Percentiles rank a stretch among this genome's conserved stretches.
These are phyloP conservation scores for Onthophagus sagittarius DNA, from an alignment of 2,888 invertebrate genomes.

Conservation along the genomic window DNA sequence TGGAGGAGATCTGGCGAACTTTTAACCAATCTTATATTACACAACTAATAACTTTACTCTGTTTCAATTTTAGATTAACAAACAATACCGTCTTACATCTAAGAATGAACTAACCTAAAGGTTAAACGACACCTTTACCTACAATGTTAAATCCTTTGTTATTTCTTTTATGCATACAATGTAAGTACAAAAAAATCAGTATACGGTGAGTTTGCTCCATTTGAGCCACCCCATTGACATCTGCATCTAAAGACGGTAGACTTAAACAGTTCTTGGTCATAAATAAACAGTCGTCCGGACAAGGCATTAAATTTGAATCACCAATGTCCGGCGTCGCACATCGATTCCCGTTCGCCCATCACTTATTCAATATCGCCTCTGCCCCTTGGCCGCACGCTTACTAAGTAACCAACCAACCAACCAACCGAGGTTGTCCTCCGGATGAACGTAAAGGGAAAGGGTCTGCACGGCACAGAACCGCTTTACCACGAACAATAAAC, in stretches of 20 bases:
- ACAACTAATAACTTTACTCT: too few species aligned
- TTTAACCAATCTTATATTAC: too few species aligned
- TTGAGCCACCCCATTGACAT: background rate
- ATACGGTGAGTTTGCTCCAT: background rate
- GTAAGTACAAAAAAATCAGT: background rate
- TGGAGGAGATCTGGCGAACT: too few species aligned
- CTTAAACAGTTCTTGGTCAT: background rate
- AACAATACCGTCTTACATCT: too few species aligned
- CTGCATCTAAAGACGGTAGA: background rate
- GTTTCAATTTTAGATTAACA: too few species aligned
- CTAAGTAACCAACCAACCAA: background rate
- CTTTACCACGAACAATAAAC: slow-evolving; percentile 31
- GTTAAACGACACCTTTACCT: too few species aligned
- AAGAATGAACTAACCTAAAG: background rate
- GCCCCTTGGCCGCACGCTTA: slow-evolving; percentile 4
- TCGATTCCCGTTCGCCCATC: slow-evolving; percentile 26
- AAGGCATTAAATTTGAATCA: slow-evolving; percentile 21
- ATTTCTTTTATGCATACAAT: background rate
- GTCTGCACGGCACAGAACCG: slow-evolving; percentile 21
- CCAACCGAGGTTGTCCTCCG: background rate
- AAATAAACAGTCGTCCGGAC: slow-evolving; percentile 18
- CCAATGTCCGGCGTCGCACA: slow-evolving; percentile 23
- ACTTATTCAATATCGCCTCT: slow-evolving; percentile 24
- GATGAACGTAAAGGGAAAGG: slow-evolving; percentile 1
- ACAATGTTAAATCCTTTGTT: too few species aligned